phyloP scores from a whole-genome alignment of 1,140 invertebrate species.

The Macrosteles quadrilineatus region DNA sequence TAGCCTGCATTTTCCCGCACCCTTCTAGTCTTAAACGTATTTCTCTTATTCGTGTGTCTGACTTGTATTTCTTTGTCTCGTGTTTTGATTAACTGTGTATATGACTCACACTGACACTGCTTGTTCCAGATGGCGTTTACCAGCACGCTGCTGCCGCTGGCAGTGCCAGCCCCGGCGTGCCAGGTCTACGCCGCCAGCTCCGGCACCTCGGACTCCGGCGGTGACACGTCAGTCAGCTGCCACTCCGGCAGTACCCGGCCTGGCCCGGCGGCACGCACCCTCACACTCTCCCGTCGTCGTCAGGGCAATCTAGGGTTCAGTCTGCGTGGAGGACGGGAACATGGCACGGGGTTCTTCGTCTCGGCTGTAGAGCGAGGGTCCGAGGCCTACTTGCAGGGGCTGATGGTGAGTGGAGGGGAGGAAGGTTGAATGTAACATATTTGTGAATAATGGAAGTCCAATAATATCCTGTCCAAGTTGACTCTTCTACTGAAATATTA shows the following conservation, averaged over 20 bases:
- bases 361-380: conserved; percentile 83
- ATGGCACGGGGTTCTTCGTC: conserved; percentile 91
- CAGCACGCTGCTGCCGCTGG: not conserved
- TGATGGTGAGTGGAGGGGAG: conserved; percentile 80
- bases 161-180: conserved; percentile 15
- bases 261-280: conserved; percentile 2
- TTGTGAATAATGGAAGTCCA: too few relatives aligned
- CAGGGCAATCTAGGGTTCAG: conserved; percentile 70
- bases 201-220: conserved; percentile 25
- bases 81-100: too few relatives aligned
- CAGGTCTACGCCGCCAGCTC: conserved; percentile 27
- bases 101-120: too few relatives aligned
- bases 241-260: conserved; percentile 4
- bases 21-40: too few relatives aligned
- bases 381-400: conserved; percentile 79
- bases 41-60: too few relatives aligned
- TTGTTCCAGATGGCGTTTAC: conserved; percentile 35
- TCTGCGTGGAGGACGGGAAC: conserved; percentile 86
- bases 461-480: too few relatives aligned
- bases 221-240: conserved; percentile 18
- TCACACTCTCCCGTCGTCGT: conserved; percentile 4
- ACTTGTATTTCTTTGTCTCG: too few relatives aligned
- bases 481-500: too few relatives aligned
- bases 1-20: too few relatives aligned
- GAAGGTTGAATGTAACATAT: too few relatives aligned